Percentiles rank a stretch among this genome's conserved stretches.
Conservation (phyloP, 2,888 invertebrate species). For the Tholera decimalis region DNA sequence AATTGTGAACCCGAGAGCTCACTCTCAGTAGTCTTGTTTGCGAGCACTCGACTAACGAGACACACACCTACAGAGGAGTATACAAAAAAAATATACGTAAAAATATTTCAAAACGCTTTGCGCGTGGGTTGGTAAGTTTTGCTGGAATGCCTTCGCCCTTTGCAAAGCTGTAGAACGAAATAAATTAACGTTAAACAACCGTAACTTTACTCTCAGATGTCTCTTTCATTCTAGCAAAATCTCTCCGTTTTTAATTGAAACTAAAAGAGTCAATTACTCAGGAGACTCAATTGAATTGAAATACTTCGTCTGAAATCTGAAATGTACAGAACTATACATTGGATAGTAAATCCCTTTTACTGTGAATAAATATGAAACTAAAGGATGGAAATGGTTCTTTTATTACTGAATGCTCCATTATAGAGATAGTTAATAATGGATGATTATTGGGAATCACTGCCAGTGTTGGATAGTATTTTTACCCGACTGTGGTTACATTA, state of each 20-base stretch:
- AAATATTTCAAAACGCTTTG: background rate
- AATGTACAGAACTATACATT: slow-evolving; percentile 3
- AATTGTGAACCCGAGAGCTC: too few relatives aligned
- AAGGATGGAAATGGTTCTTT: slow-evolving; percentile 16
- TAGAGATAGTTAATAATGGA: background rate
- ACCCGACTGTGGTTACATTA: too few relatives aligned
- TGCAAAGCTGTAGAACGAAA: background rate
- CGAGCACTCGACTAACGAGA: too few relatives aligned
- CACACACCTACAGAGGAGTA: too few relatives aligned
- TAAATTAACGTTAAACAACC: background rate
- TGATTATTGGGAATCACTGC: background rate
- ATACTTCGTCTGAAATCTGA: slow-evolving; percentile 25
- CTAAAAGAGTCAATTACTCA: slow-evolving; percentile 48
- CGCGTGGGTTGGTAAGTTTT: background rate
- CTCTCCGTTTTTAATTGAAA: slow-evolving; percentile 32
- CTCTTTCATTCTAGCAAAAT: slow-evolving; percentile 33
- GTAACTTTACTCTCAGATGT: background rate
- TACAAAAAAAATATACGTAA: too few relatives aligned
- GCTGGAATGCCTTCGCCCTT: background rate
- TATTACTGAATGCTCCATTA: slow-evolving; percentile 28
- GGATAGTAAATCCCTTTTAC: slow-evolving; percentile 35
- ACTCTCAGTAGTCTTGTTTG: too few relatives aligned
- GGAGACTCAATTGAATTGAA: slow-evolving; percentile 29
- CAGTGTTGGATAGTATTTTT: background rate
- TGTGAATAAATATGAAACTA: slow-evolving; percentile 39